These are phyloP conservation scores for Caretta caretta DNA, from an alignment of 2,113 vertebrate genomes.

Conservation along the genomic window DNA sequence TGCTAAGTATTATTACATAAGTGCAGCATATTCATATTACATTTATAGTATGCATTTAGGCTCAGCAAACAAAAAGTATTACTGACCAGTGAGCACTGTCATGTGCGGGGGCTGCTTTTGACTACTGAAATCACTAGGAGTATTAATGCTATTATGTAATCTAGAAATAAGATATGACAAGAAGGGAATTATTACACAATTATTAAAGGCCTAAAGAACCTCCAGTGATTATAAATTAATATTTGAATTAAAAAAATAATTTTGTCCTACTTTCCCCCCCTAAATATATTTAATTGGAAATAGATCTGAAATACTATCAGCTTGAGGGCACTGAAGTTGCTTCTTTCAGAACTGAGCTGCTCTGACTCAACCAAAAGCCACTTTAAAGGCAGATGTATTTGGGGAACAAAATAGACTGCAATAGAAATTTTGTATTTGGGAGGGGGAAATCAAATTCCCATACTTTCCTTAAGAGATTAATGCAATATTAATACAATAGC, in stretches of 20 bases:
- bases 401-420: not conserved
- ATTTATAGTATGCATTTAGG: not conserved
- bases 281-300: slow-evolving; percentile 15
- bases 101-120: not conserved
- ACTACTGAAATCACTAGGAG: not conserved
- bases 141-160: not conserved
- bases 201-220: not conserved
- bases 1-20: not conserved
- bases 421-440: not conserved
- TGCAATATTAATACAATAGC: not conserved
- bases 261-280: slow-evolving; percentile 1
- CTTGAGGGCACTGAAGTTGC: not conserved
- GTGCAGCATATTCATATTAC: not conserved
- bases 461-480: not conserved
- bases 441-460: accelerated
- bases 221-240: slow-evolving; percentile 43
- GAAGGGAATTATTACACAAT: not conserved
- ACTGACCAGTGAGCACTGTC: not conserved
- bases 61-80: not conserved
- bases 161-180: slow-evolving; percentile 11
- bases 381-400: not conserved
- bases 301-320: not conserved
- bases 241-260: slow-evolving; percentile 52
- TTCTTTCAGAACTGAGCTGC: not conserved
- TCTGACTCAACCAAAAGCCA: not conserved